phyloP scores from a whole-genome alignment of 2,113 vertebrate species.

The Andinoacara biseriatus region DNA sequence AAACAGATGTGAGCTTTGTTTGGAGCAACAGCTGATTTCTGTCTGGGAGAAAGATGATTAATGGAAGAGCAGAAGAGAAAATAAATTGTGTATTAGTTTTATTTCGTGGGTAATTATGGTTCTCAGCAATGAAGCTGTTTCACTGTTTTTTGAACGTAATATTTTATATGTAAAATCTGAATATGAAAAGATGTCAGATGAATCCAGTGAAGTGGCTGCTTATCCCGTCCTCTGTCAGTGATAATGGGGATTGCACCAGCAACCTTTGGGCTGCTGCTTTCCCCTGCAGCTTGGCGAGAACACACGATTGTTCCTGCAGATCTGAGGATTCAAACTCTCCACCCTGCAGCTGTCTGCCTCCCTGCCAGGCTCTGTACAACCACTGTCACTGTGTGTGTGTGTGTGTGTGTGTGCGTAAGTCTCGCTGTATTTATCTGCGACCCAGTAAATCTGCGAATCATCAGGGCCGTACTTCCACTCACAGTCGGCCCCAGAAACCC shows the following conservation, averaged over 20 bases:
- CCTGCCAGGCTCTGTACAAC: slow-evolving; percentile 3
- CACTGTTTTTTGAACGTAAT: background rate
- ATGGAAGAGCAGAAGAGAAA: background rate
- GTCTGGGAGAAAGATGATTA: background rate
- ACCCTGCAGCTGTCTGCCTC: slow-evolving; percentile 19
- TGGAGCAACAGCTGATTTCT: background rate
- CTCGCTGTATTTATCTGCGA: slow-evolving; percentile 9
- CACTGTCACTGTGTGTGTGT: background rate
- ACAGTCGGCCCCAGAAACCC: slow-evolving; percentile 9
- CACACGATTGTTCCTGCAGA: background rate
- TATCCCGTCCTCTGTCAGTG: background rate
- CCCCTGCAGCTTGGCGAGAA: background rate
- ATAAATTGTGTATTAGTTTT: background rate
- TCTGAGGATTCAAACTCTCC: slow-evolving; percentile 15
- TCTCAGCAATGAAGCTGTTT: fast-evolving
- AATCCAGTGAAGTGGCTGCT: background rate
- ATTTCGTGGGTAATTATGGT: background rate
- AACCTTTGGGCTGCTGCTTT: background rate
- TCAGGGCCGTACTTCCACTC: background rate
- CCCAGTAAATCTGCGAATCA: slow-evolving; percentile 35
- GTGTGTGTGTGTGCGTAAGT: background rate
- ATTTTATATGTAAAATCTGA: background rate
- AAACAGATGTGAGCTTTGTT: background rate
- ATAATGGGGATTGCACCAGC: slow-evolving; percentile 9
- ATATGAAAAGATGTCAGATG: background rate